A percentile compares a stretch with the other conserved stretches of the same genome.
These are phyloP conservation scores for Acinonyx jubatus DNA, from an alignment of 2,113 vertebrate genomes.

Conservation along the genomic window DNA sequence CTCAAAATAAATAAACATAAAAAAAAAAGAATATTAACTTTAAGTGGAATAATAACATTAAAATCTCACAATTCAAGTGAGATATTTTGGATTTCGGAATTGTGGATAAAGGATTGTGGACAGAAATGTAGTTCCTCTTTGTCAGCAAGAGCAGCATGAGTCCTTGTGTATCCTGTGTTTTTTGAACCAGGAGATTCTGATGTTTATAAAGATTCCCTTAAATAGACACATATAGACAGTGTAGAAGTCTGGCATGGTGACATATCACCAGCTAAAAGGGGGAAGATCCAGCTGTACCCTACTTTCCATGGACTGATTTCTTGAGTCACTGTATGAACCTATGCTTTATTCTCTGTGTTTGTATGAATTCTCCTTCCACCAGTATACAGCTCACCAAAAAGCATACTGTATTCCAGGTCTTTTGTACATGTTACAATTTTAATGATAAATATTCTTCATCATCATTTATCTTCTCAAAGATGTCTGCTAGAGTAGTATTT, in stretches of 20 bases:
- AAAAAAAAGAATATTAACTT: not conserved
- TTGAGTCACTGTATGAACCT: fast-evolving
- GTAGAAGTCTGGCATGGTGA: not conserved
- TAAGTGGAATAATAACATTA: not conserved
- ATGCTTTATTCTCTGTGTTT: not conserved
- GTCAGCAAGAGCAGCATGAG: not conserved
- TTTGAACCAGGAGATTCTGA: not conserved
- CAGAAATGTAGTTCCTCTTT: not conserved
- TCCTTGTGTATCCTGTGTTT: not conserved
- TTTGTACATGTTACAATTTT: not conserved
- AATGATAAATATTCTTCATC: not conserved
- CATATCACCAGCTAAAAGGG: not conserved
- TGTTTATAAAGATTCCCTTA: not conserved
- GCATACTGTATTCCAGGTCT: not conserved
- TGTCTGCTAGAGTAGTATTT: not conserved
- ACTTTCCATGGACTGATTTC: fast-evolving
- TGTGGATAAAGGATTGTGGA: not conserved
- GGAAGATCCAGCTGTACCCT: not conserved
- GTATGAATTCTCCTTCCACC: not conserved
- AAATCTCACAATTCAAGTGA: not conserved
- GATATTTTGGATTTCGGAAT: not conserved
- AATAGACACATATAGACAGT: not conserved
- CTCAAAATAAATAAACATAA: too few relatives aligned
- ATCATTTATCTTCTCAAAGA: not conserved
- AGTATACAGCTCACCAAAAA: not conserved